These are phyloP conservation scores for Folsomia candida DNA, from an alignment of 2,888 invertebrate genomes.

Conservation along the genomic window DNA sequence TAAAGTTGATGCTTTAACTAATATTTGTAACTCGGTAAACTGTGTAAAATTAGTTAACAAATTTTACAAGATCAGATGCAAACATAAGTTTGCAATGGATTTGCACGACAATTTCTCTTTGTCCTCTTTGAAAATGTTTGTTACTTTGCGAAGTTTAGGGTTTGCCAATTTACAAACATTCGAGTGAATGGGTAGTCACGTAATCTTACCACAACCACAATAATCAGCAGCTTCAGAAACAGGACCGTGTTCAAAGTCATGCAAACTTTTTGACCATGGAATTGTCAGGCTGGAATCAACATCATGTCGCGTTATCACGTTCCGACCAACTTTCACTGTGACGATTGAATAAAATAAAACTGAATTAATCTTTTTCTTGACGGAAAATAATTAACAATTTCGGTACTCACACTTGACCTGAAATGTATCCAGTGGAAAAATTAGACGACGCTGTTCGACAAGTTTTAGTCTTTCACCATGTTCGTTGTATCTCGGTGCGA, in stretches of 20 bases:
- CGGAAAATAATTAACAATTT: background rate
- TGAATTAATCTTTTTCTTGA: background rate
- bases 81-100: too few relatives aligned
- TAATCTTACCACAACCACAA: conserved; percentile 33
- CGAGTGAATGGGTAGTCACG: too few relatives aligned
- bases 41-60: too few relatives aligned
- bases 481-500: conserved; percentile 38
- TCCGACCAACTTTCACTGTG: conserved; percentile 27
- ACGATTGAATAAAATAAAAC: background rate
- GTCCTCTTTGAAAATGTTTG: too few relatives aligned
- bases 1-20: too few relatives aligned
- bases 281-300: conserved; percentile 22
- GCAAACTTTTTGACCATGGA: conserved; percentile 18
- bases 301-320: conserved; percentile 18
- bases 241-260: conserved; percentile 9
- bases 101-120: too few relatives aligned
- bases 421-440: conserved; percentile 36
- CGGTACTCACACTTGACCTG: conserved; percentile 17
- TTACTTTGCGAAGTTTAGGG: too few relatives aligned
- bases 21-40: too few relatives aligned
- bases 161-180: too few relatives aligned
- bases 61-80: too few relatives aligned
- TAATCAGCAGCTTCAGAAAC: conserved; percentile 20
- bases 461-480: conserved; percentile 21
- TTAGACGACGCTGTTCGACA: conserved; percentile 22